Evolutionary conservation across 2,888 invertebrate genomes (phyloP), one percentile per base, ranked within the genome.

Genomic region (Troides oblongomaculatus): DNA sequence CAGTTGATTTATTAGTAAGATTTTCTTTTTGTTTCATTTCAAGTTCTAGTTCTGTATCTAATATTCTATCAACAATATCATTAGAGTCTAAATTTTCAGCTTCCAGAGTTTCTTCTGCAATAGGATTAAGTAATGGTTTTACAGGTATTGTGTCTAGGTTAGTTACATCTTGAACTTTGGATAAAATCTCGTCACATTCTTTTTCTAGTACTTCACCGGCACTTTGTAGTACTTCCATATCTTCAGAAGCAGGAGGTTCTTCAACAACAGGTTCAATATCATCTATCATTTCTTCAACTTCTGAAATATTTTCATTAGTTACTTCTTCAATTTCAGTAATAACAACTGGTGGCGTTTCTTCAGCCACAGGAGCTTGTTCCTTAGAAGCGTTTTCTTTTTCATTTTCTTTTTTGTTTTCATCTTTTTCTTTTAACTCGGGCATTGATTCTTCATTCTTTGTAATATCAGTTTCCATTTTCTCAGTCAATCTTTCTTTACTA

Each of bases 121-220:
- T 91, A 18, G 88, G 78, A 71, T 86, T 86, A 10, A 90, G 80
- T 74, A 89, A 73, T 3, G 90, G 87, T 75, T 90, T 91, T 12
- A 88, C 73, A 23, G 89, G 84, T 63, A 91, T 88, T 64, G 81
- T 90, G 70, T 88, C 88, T 70, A 91, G 81, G 74, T 89, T 90
- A 7, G 92, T 92, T 50, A 92, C 90, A 77, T 89, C 84, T 74
- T 92, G 86, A 8, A 93, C 92, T 76, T 92, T 93, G 0, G 89
- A 90, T 30, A 93, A 74, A 69, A 93, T 91, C 74, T 92, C 93
- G 72, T 89, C 90, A 73, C 93, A 93, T 79, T 93, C 92, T 73
- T 92, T 92, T 72, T 92, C 92, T 23, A 93, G 79, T 3, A 88
- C 90, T 62, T 89, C 87, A 5, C 89, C 88, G 23, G 86, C 90